phyloP scores from a whole-genome alignment of 2,797 vertebrate species.

The Falco biarmicus region DNA sequence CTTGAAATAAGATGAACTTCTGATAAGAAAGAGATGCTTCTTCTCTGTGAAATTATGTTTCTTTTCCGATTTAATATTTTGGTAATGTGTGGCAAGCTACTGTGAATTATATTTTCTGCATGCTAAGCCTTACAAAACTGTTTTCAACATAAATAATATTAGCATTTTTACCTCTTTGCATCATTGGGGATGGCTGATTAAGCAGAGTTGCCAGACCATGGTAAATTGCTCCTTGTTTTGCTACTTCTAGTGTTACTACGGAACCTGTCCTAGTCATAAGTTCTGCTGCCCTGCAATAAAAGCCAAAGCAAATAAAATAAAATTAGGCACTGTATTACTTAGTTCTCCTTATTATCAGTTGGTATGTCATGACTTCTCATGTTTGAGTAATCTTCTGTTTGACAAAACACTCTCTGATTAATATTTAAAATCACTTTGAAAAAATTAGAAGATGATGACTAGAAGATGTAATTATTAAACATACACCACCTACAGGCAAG shows the following conservation, averaged over 20 bases:
- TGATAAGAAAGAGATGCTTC: background rate
- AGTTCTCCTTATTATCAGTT: background rate
- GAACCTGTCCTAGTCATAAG: conserved; percentile 98
- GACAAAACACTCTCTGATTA: background rate
- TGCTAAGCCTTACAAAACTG: background rate
- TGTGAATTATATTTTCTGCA: background rate
- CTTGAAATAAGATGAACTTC: background rate
- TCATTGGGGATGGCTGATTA: conserved; percentile 96
- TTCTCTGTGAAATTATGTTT: background rate
- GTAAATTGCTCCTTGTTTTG: conserved; percentile 98
- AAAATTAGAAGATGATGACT: background rate
- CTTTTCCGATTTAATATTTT: background rate
- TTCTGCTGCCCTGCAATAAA: conserved; percentile 90
- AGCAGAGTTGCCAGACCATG: conserved; percentile 96
- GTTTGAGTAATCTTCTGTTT: background rate
- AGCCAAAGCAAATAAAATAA: background rate
- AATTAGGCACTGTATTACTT: background rate
- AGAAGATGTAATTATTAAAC: fast-evolving
- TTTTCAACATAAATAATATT: background rate
- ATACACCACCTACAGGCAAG: background rate
- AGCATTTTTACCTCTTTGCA: conserved; percentile 88
- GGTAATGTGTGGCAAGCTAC: background rate
- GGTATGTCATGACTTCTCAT: no score
- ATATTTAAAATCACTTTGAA: background rate
- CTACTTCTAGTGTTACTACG: conserved; percentile 96